These are phyloP conservation scores for Bryconaethiops microstoma DNA, from an alignment of 2,797 vertebrate genomes.

Conservation along the genomic window DNA sequence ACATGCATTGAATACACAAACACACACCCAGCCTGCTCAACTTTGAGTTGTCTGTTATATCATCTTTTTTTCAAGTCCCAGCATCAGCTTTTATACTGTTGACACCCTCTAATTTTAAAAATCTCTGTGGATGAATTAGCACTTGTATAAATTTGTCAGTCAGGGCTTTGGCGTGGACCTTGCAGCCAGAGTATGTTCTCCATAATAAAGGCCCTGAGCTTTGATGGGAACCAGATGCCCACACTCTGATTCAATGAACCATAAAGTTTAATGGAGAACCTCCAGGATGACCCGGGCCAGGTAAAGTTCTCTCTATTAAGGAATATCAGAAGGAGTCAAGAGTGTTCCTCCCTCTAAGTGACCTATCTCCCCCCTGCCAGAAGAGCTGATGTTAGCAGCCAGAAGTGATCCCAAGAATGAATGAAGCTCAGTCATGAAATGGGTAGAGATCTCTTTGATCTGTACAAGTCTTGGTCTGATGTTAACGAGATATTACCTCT, in stretches of 20 bases:
- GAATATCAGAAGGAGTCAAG: conserved; percentile 50
- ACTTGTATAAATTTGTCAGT: conserved; percentile 62
- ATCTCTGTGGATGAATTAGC: conserved; percentile 39
- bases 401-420: conserved; percentile 29
- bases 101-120: conserved; percentile 22
- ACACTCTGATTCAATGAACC: conserved; percentile 61
- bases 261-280: conserved; percentile 61
- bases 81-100: conserved; percentile 18
- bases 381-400: conserved; percentile 25
- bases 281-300: conserved; percentile 55
- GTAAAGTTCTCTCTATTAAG: conserved; percentile 58
- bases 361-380: conserved; percentile 33
- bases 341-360: conserved; percentile 47
- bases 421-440: conserved; percentile 3
- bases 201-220: conserved; percentile 57
- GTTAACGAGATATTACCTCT: conserved; percentile 22
- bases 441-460: conserved; percentile 28
- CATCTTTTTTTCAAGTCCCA: not conserved
- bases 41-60: conserved; percentile 3
- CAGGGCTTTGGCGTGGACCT: conserved; percentile 50
- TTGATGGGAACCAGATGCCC: conserved; percentile 62
- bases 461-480: conserved; percentile 10
- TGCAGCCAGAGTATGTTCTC: conserved; percentile 51
- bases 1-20: conserved; percentile 17
- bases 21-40: conserved; percentile 5